A percentile compares a stretch with the other conserved stretches of the same genome.
Conservation (phyloP, 35 echinoderm and acorn worm species). For the Lytechinus pictus region DNA sequence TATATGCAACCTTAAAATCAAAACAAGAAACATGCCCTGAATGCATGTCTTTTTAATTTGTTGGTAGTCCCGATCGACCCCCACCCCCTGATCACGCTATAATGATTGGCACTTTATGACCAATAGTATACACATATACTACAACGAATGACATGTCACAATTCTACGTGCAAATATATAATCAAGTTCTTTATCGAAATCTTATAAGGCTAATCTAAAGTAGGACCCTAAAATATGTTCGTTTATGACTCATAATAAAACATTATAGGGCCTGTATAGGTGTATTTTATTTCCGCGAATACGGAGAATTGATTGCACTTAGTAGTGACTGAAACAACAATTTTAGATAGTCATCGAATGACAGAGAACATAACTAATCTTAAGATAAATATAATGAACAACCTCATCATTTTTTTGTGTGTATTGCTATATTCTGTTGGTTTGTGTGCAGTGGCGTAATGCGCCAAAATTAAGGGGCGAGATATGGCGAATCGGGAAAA, state of each 20-base stretch:
- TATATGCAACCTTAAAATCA: too few relatives aligned
- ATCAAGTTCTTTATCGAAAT: not conserved
- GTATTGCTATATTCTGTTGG: too few relatives aligned
- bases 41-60: too few relatives aligned
- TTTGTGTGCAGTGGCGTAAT: too few relatives aligned
- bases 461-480: too few relatives aligned
- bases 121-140: too few relatives aligned
- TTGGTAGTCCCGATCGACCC: too few relatives aligned
- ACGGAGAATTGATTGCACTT: not conserved
- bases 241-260: not conserved
- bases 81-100: too few relatives aligned
- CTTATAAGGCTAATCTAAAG: not conserved
- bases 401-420: not conserved
- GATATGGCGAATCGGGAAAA: too few relatives aligned
- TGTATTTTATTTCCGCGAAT: not conserved
- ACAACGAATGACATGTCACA: not conserved
- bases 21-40: too few relatives aligned
- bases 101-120: too few relatives aligned
- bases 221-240: not conserved
- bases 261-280: not conserved
- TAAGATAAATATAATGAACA: not conserved
- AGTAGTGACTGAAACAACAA: not conserved
- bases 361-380: not conserved
- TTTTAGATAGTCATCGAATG: not conserved
- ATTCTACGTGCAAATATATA: constrained; percentile 9